These are phyloP conservation scores for Gonioctena quinquepunctata DNA, from an alignment of 1,140 invertebrate species.

Conservation along the genomic window DNA sequence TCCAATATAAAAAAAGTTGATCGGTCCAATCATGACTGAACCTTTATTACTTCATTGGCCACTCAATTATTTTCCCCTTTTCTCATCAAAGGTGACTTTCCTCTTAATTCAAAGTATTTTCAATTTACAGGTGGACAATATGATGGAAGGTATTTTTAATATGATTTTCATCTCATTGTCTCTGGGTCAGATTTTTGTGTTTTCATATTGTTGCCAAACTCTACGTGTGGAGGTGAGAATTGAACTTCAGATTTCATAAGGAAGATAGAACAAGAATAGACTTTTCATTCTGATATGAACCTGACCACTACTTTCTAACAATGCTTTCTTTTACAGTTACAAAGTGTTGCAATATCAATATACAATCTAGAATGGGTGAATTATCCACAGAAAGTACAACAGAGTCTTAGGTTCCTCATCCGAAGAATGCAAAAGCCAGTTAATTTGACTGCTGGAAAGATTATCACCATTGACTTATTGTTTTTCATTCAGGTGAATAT, in stretches of 20 bases:
- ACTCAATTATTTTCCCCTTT: no score
- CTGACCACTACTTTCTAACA: no score
- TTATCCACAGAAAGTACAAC: slow-evolving; percentile 12
- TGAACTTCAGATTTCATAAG: no score
- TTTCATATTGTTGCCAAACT: neutral
- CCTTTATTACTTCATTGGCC: no score
- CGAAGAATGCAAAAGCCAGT: slow-evolving; percentile 20
- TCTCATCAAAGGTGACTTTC: no score
- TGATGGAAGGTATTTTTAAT: neutral
- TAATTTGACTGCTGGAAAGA: slow-evolving; percentile 21
- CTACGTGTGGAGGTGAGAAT: neutral
- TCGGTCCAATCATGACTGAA: no score
- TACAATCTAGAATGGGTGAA: slow-evolving; percentile 21
- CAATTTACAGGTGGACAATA: neutral
- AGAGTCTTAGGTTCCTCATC: slow-evolving; percentile 13
- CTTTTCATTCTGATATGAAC: no score
- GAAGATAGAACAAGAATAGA: no score
- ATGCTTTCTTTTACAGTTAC: slow-evolving; percentile 6
- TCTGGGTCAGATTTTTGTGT: neutral
- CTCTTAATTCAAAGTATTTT: no score
- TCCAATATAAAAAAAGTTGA: no score
- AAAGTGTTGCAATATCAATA: neutral
- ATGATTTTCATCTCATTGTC: neutral
- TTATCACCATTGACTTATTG: slow-evolving; percentile 8
- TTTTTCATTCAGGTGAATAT: slow-evolving; percentile 22